These are phyloP conservation scores for Lycaon pictus DNA, from an alignment of 2,113 vertebrate genomes.

Conservation along the genomic window DNA sequence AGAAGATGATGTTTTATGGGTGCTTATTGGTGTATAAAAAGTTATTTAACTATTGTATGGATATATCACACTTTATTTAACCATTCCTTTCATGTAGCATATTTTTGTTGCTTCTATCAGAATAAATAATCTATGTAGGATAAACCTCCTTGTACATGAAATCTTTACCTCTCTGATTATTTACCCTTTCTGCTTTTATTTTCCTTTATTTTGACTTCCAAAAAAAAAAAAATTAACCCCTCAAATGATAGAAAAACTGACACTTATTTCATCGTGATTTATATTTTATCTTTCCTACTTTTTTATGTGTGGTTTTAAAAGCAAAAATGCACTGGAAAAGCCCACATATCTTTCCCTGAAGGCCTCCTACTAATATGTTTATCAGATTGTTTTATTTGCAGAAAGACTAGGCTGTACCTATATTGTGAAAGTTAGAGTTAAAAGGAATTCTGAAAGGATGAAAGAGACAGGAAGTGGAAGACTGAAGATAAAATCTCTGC, in stretches of 20 bases:
- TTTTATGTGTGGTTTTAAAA: constrained; percentile 42
- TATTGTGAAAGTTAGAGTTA: not conserved
- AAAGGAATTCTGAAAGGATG: not conserved
- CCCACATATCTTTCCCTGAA: constrained; percentile 20
- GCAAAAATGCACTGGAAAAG: constrained; percentile 50
- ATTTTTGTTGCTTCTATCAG: constrained; percentile 36
- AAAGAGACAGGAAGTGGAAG: not conserved
- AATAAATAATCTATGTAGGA: constrained; percentile 28
- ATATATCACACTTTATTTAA: not conserved
- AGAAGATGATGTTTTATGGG: not conserved
- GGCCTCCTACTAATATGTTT: not conserved
- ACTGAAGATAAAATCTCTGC: not conserved
- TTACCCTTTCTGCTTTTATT: constrained; percentile 35
- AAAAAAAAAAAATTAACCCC: constrained; percentile 52
- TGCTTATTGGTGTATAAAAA: not conserved
- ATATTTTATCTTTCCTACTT: constrained; percentile 39
- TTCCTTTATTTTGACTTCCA: constrained; percentile 15
- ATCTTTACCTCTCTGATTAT: constrained; percentile 26
- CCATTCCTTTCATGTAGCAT: not conserved
- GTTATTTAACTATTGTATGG: constrained; percentile 18
- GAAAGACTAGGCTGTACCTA: not conserved
- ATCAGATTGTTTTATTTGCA: constrained; percentile 39
- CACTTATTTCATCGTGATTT: constrained; percentile 31
- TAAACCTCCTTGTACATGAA: not conserved
- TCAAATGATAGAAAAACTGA: constrained; percentile 34